Evolutionary conservation across 1,140 invertebrate genomes (phyloP).

Genomic region (Eulimnadia texana): DNA sequence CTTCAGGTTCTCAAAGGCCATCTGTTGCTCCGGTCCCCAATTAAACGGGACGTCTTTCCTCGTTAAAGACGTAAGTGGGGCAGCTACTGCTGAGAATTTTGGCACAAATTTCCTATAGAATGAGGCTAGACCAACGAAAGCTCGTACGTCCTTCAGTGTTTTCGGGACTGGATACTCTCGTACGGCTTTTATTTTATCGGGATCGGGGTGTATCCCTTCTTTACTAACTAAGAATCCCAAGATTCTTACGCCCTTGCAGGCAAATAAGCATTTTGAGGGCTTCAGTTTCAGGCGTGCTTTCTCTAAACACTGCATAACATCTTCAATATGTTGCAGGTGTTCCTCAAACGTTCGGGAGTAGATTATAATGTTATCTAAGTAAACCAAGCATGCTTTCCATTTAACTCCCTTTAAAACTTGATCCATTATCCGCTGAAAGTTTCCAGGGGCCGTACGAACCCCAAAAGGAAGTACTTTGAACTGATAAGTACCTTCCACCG

Average conservation of each 20-base stretch:
- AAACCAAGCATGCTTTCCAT: slow-evolving; percentile 17
- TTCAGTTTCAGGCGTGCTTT: too few relatives aligned
- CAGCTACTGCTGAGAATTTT: too few relatives aligned
- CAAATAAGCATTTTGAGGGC: too few relatives aligned
- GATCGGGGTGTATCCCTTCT: slow-evolving; percentile 25
- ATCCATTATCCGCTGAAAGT: slow-evolving; percentile 19
- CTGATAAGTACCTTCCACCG: slow-evolving; percentile 21
- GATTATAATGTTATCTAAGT: slow-evolving; percentile 22
- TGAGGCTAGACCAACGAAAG: neutral
- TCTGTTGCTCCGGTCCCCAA: neutral
- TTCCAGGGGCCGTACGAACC: slow-evolving; percentile 17
- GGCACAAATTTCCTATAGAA: neutral
- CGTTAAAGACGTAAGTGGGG: neutral
- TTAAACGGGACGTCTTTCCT: neutral
- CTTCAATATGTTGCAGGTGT: slow-evolving; percentile 16
- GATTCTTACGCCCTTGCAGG: slow-evolving; percentile 21
- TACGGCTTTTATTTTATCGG: slow-evolving; percentile 21
- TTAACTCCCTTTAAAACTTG: slow-evolving; percentile 17
- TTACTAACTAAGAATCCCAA: slow-evolving; percentile 26
- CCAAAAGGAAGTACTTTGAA: slow-evolving; percentile 24
- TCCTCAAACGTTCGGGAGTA: neutral
- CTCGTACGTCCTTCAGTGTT: neutral
- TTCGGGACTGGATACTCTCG: neutral
- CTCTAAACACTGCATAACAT: slow-evolving; percentile 21
- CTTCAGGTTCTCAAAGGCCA: neutral